Evolutionary conservation across 2,888 invertebrate genomes (phyloP), one percentile per base, ranked within the genome.

Genomic region (Leucophora obtusa): DNA sequence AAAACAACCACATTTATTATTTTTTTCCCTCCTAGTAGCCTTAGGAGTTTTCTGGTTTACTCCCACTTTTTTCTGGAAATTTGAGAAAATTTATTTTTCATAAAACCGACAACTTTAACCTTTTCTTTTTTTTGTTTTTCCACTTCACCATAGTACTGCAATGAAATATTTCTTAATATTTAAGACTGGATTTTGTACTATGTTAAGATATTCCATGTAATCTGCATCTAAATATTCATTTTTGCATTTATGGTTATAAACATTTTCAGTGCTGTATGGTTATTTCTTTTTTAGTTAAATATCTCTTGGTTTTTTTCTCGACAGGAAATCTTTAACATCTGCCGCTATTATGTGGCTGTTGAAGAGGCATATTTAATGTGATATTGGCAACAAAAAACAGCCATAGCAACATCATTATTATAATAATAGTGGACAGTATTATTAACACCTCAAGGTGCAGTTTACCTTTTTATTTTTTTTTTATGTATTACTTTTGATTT

Each of bases 371-470:
- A 50, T 28, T 28, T 56, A 21, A 53, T 47, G 6, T 47, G n/a
- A n/a, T 47, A 47, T 47, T 47, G 43, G n/a, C 43, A 14, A 47
- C n/a, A 47, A n/a, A 14, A 47, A 14, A 10, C 10, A n/a, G n/a
- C 43, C 14, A n/a, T 4, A n/a, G 43, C 43, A 47, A 47, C 43
- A n/a, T 6, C 43, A 47, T 63, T 56, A 51, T 76, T 51, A 51
- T 68, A 54, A 66, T 51, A 51, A 54, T 75, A 60, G 59, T 73
- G 58, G 21, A 54, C 58, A 72, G 59, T 58, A 71, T 76, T 72
- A 74, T 80, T 76, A 72, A 80, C 80, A 80, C 80, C 80, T 80
- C 58, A 58, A 80, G 80, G 76, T 76, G 72, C 53, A 62, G 56
- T 70, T 66, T 53, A 6, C 11, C 24, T 33, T 6, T 14, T 47